A percentile compares a stretch with the other conserved stretches of the same genome.
phyloP scores from a whole-genome alignment of 2,888 invertebrate species.

The Taenaris catops region DNA sequence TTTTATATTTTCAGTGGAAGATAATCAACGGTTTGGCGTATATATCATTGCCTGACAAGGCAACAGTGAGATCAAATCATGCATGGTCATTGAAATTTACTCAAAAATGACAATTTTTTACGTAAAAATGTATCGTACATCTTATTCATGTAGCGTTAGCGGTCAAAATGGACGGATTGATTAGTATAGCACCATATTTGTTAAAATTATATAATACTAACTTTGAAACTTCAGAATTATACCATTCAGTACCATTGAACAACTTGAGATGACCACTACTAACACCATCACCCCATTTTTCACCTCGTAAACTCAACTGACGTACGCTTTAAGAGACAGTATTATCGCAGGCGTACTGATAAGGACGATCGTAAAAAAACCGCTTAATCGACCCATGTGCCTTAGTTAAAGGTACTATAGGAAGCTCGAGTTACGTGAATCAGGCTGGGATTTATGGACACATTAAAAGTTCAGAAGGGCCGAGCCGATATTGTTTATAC shows the following conservation, averaged over 20 bases:
- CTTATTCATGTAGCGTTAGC: no score
- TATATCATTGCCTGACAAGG: slow-evolving; percentile 58
- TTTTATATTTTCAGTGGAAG: slow-evolving; percentile 62
- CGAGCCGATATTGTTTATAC: no score
- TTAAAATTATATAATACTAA: no score
- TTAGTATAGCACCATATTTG: no score
- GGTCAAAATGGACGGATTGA: no score
- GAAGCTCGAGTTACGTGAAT: slow-evolving; percentile 1
- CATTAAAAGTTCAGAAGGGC: neutral
- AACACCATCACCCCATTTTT: slow-evolving; percentile 18
- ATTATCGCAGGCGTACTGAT: slow-evolving; percentile 24
- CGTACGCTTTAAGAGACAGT: slow-evolving; percentile 20
- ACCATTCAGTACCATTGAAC: no score
- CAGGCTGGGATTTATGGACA: slow-evolving; percentile 5
- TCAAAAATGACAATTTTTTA: slow-evolving; percentile 17
- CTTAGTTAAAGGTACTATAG: slow-evolving; percentile 4
- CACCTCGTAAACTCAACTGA: slow-evolving; percentile 19
- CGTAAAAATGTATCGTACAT: no score
- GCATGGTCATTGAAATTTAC: slow-evolving; percentile 67
- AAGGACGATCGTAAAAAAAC: slow-evolving; percentile 24
- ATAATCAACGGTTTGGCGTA: slow-evolving; percentile 39
- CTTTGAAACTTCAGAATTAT: no score
- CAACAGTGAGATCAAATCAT: slow-evolving; percentile 47
- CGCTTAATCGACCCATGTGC: slow-evolving; percentile 21
- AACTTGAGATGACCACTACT: no score